A percentile compares a stretch with the other conserved stretches of the same genome.
Conservation (phyloP, 2,888 invertebrate genomes). For the Eurytoma californica region DNA sequence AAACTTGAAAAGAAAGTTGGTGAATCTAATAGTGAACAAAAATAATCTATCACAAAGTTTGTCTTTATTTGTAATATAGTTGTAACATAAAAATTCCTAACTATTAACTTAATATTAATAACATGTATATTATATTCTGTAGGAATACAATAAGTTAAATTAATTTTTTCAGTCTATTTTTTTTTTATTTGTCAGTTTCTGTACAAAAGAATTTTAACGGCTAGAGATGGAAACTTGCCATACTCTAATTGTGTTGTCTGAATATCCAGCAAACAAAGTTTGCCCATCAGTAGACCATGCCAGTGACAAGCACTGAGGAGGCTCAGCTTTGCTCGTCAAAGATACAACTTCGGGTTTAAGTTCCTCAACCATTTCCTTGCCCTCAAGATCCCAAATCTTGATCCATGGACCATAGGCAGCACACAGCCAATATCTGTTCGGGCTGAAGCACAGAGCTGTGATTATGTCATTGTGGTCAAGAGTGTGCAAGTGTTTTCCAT, state of each 20-base stretch:
- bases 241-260: constrained; percentile 97
- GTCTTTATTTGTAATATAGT: constrained; percentile 47
- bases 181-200: constrained; percentile 56
- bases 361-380: constrained; percentile 99
- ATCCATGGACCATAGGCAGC: constrained; percentile 98
- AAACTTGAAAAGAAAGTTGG: constrained; percentile 85
- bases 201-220: constrained; percentile 78
- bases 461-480: constrained; percentile 99
- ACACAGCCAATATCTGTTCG: constrained; percentile 99
- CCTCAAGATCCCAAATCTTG: constrained; percentile 99
- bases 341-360: constrained; percentile 95
- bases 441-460: constrained; percentile 98
- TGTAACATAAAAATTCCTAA: constrained; percentile 55
- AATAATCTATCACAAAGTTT: constrained; percentile 35
- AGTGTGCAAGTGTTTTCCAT: constrained; percentile 99
- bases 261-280: constrained; percentile 98
- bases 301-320: constrained; percentile 96
- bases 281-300: constrained; percentile 99
- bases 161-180: constrained; percentile 58
- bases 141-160: constrained; percentile 50
- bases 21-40: constrained; percentile 60
- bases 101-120: constrained; percentile 32
- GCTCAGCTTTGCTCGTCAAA: constrained; percentile 88
- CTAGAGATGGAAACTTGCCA: constrained; percentile 97
- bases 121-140: constrained; percentile 30